Evolutionary conservation across 2,888 invertebrate genomes (phyloP), one percentile per base, ranked within the genome.

Genomic region (Aplocera efformata): DNA sequence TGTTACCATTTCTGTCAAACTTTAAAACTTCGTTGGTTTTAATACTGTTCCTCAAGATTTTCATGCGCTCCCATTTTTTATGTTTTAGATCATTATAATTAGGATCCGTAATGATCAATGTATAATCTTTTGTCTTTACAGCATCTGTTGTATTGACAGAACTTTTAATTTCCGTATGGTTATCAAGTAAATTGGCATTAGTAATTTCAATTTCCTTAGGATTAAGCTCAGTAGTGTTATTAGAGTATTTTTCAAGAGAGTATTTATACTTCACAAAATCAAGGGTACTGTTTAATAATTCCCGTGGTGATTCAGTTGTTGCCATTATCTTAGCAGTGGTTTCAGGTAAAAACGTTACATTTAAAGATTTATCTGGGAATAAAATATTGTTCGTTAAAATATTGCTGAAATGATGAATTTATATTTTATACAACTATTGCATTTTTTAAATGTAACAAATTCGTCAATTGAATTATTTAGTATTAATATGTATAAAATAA

Each of bases 21-120:
- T 24, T 32, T 28, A 8, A 7, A 1, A 21, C 9, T 33, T 36
- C 6, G 10, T 35, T 32, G 10, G 13, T 30, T 36, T 46, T 36
- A 8, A 28, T 28, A 22, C 32, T 9, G 32, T 31, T 47, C 25
- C 53, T 56, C 1, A 50, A 27, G 1, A 49, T 26, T 39, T 61
- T 58, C 0, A 57, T 23, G 7, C 54, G 42, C 1, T 47, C 32
- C 65, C 64, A 58, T 21, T 58, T 58, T 6, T 58, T 48, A 31
- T 49, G 47, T 42, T 61, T 64, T 1, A 63, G 36, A 29, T 59
- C 50, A 10, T 62, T 58, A n/a, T 13, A 37, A 4, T 38, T 26
- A 2, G 39, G 34, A 36, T 29, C n/a, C 9, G 7, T 34, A 13
- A 21, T 10, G 1, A 31, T 13, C 24, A 35, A 7, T 6, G 23